Base-by-base conservation (phyloP, 2,113 vertebrate genomes). In the Acanthochromis polyacanthus region DNA sequence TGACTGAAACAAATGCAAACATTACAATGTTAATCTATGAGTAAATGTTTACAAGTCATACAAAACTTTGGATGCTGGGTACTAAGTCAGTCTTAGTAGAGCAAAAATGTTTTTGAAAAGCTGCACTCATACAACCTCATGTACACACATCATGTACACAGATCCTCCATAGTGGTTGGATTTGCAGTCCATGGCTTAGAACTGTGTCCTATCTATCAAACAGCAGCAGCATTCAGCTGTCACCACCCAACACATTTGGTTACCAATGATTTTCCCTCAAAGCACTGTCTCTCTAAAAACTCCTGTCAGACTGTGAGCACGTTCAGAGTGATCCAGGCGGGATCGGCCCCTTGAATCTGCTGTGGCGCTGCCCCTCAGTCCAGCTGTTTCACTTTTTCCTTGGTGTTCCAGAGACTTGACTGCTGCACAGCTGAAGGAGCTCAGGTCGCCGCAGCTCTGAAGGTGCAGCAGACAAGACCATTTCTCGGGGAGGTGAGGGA, bases 371-470 rank as follows among this genome's bases (percentile, higher is more conserved):
- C 7, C 66, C 93, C 92, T 3, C 38, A 78, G 68, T 81, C 81
- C 1, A 45, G 43, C 55, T 46, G 77, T 64, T 25, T 90, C 30
- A 2, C 48, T 46, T 32, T 1, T 64, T 38, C 73, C 48, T 40
- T 66, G 87, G 19, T 69, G 78, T 48, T 84, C 75, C 0, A 0
- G 40, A 0, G 70, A 11, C 0, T 88, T 76, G 0, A 84, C 62
- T 52, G 93, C 89, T 0, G 51, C 73, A 0, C 79, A 79, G 20
- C 91, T 93, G 23, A 95, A 96, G 64, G 94, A 94, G 87, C 94
- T 96, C 40, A 96, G 86, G 75, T 96, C 96, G 0, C 96, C 96
- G 8, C 95, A 96, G 81, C 94, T 96, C 51, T 81, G 74, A 73
- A 96, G 93, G 70, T 96, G 93, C 57, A 97, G 81, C 79, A 96